These are phyloP conservation scores for Merluccius polli DNA, from an alignment of 2,797 vertebrate species.

Conservation along the genomic window DNA sequence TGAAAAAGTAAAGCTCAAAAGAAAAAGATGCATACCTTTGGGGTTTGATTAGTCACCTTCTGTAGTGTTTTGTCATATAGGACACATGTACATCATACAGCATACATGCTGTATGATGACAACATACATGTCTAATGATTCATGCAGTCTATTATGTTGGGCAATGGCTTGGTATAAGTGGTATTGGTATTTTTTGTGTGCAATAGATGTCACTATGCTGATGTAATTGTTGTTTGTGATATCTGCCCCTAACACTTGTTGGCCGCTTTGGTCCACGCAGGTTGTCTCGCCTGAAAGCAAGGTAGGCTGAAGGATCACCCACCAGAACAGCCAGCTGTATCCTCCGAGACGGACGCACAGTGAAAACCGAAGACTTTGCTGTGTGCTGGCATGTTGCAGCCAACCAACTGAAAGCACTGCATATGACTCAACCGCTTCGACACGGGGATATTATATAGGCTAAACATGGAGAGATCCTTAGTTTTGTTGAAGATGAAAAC, in stretches of 20 bases:
- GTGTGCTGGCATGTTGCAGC: background rate
- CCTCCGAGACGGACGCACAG: slow-evolving; percentile 7
- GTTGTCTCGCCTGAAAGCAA: slow-evolving; percentile 40
- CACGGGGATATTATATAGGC: background rate
- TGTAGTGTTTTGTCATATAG: background rate
- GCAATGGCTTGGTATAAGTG: background rate
- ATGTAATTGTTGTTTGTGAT: background rate
- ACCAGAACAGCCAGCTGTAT: slow-evolving; percentile 3
- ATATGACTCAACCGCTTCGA: background rate
- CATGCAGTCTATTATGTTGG: background rate
- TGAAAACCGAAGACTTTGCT: slow-evolving; percentile 13
- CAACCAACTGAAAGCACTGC: background rate
- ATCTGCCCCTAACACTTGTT: slow-evolving; percentile 2
- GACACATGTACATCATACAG: too few species aligned
- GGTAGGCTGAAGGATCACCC: slow-evolving; percentile 20
- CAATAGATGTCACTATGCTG: background rate
- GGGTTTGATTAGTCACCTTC: background rate
- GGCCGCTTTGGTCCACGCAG: slow-evolving; percentile 23
- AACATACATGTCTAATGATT: background rate
- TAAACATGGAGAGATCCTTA: background rate
- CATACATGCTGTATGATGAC: too few species aligned
- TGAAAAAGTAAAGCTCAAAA: background rate
- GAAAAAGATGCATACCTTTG: too few species aligned
- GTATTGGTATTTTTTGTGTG: background rate
- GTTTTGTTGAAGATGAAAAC: background rate